Conservation (phyloP, 2,113 vertebrate species). For the Oxygymnocypris stewartii region DNA sequence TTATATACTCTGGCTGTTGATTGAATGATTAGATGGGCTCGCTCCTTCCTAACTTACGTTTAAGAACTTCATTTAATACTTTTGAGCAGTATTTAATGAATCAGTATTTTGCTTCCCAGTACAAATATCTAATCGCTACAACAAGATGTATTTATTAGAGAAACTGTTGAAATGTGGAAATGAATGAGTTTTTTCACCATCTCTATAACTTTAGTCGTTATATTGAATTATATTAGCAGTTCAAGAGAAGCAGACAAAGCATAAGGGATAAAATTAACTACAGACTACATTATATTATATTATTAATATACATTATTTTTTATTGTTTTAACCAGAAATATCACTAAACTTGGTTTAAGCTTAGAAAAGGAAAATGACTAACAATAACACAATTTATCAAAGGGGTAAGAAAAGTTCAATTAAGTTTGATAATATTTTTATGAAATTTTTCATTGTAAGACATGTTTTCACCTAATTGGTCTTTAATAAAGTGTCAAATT, state of each 20-base stretch:
- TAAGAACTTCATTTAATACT: no score
- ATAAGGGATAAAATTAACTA: not conserved
- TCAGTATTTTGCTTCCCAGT: not conserved
- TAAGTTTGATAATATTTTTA: not conserved
- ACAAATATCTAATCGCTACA: not conserved
- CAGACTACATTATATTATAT: not conserved
- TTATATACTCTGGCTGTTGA: no score
- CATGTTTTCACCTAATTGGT: no score
- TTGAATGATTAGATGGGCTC: no score
- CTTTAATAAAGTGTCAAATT: no score
- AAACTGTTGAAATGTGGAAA: not conserved
- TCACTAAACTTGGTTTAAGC: not conserved
- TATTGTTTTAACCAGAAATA: not conserved
- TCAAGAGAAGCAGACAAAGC: not conserved
- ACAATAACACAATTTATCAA: not conserved
- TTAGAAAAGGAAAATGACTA: not conserved
- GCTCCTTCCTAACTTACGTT: no score
- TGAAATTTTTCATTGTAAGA: not conserved
- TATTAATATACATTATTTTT: not conserved
- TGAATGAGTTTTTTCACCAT: not conserved
- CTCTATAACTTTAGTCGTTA: not conserved
- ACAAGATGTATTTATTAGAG: not conserved
- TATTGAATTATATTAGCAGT: not conserved
- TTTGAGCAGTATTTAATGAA: not conserved
- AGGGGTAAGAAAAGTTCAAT: not conserved